Base-by-base conservation (phyloP, 2,888 invertebrate species). In the Hypena proboscidalis region DNA sequence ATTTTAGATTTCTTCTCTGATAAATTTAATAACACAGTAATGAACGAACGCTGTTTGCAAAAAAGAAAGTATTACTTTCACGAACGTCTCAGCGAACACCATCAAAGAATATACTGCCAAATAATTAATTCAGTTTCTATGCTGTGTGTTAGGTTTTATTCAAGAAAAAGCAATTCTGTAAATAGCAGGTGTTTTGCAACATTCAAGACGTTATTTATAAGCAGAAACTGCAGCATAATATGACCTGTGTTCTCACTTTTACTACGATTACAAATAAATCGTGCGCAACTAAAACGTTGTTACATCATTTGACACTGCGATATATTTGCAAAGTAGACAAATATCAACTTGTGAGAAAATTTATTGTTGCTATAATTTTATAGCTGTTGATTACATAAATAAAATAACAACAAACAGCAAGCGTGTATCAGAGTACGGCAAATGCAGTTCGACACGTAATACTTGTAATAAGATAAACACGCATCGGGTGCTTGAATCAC, bases 11-110 rank as follows among this genome's bases (percentile, higher is more conserved):
- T 43, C 53, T 50, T 43, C 67, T 71, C 60, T 65, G 62, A 52
- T 50, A 65, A 53, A n/a, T n/a, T n/a, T n/a, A n/a, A 58, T 70
- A 63, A 61, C 53, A 60, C 48, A 54, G 54, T 67, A 75, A 77
- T 77, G 63, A 74, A 74, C 68, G 67, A 63, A 59, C 50, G 63
- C 53, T 68, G 65, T 78, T 73, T 72, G 73, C 74, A 64, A 71
- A 77, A 81, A 83, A 74, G 77, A 82, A 83, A 81, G 77, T 74
- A 54, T n/a, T 53, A 72, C 83, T 83, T 82, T 83, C 82, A 72
- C 83, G 61, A 65, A 49, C 62, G 67, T 69, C 59, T 62, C 59
- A 66, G 60, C 62, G 63, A 69, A 62, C 59, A 68, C 68, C 58
- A 66, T 52, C 46, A 39, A 54, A 64, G 51, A 58, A 51, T 66